Percentiles rank a stretch among this genome's conserved stretches.
Evolutionary conservation across 2,888 invertebrate species (phyloP).

Genomic region (Drosophila mercatorum): DNA sequence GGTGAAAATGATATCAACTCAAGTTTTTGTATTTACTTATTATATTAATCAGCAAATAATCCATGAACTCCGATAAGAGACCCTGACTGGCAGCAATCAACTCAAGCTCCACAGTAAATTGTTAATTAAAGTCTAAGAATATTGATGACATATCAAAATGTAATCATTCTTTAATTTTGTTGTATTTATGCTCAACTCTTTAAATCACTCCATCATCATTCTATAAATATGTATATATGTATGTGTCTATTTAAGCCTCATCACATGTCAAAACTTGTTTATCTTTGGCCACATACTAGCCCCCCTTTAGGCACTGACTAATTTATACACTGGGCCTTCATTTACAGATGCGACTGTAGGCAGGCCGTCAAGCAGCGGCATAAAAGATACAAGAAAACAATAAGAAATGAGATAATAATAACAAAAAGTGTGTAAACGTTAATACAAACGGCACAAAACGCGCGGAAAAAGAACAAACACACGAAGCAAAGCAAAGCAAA

Average conservation of each 20-base stretch:
- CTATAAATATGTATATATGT: not conserved
- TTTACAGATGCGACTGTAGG: slow-evolving; percentile 47
- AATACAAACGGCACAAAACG: slow-evolving; percentile 59
- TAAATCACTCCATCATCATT: slow-evolving; percentile 3
- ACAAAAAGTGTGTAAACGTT: slow-evolving; percentile 66
- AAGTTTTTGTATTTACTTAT: slow-evolving; percentile 1
- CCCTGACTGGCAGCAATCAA: slow-evolving; percentile 8
- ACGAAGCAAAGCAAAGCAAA: slow-evolving; percentile 25
- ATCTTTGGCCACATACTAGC: slow-evolving; percentile 16
- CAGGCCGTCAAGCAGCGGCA: slow-evolving; percentile 36
- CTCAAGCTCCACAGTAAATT: slow-evolving; percentile 6
- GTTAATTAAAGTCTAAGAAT: slow-evolving; percentile 7
- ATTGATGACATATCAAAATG: slow-evolving; percentile 3
- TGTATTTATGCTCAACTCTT: not conserved
- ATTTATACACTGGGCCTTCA: slow-evolving; percentile 31
- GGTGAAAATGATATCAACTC: slow-evolving; percentile 18
- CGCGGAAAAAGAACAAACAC: slow-evolving; percentile 70
- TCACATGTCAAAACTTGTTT: slow-evolving; percentile 30
- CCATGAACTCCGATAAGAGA: slow-evolving; percentile 22
- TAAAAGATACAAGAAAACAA: slow-evolving; percentile 48
- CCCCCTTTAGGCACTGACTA: slow-evolving; percentile 23
- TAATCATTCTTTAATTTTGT: not conserved
- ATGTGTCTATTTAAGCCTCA: not conserved
- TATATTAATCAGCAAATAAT: slow-evolving; percentile 20
- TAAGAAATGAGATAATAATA: slow-evolving; percentile 75